Evolutionary conservation across 2,797 vertebrate genomes (phyloP).

Genomic region (Manis crassicaudata): DNA sequence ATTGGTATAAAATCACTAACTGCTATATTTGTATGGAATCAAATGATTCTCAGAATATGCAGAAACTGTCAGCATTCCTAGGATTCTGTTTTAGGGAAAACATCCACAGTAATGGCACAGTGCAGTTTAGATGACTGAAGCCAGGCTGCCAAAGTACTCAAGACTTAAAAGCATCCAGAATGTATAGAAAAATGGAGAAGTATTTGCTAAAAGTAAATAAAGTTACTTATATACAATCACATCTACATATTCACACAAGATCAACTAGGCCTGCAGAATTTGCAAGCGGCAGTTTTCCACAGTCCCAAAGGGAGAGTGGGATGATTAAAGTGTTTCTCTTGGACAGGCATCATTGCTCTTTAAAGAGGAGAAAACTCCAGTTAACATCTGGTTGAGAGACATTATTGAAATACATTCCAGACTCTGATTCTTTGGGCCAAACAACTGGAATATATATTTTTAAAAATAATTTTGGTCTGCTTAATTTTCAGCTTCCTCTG

Average conservation of each 20-base stretch:
- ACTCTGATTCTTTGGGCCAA: conserved; percentile 68
- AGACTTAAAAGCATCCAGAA: conserved; percentile 15
- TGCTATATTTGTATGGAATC: conserved; percentile 42
- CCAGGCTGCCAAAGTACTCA: conserved; percentile 35
- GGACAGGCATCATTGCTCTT: conserved; percentile 80
- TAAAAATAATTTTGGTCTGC: conserved; percentile 61
- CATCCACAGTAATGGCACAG: not conserved
- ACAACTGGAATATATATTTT: conserved; percentile 37
- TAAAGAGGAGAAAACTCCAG: conserved; percentile 79
- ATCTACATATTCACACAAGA: not conserved
- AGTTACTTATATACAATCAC: conserved; percentile 58
- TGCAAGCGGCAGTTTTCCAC: conserved; percentile 70
- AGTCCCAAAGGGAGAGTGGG: conserved; percentile 63
- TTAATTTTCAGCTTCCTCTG: conserved; percentile 41
- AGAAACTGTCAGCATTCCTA: conserved; percentile 22
- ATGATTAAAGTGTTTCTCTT: conserved; percentile 78
- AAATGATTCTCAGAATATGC: conserved; percentile 48
- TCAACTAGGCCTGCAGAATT: conserved; percentile 64
- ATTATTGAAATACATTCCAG: conserved; percentile 79
- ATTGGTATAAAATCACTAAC: conserved; percentile 49
- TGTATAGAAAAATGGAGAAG: conserved; percentile 32
- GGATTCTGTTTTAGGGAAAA: conserved; percentile 55
- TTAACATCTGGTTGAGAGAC: conserved; percentile 78
- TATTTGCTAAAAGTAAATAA: conserved; percentile 67
- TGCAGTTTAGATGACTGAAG: conserved; percentile 38